Evolutionary conservation across 2,113 vertebrate species (phyloP).

Genomic region (Paratilapia polleni): DNA sequence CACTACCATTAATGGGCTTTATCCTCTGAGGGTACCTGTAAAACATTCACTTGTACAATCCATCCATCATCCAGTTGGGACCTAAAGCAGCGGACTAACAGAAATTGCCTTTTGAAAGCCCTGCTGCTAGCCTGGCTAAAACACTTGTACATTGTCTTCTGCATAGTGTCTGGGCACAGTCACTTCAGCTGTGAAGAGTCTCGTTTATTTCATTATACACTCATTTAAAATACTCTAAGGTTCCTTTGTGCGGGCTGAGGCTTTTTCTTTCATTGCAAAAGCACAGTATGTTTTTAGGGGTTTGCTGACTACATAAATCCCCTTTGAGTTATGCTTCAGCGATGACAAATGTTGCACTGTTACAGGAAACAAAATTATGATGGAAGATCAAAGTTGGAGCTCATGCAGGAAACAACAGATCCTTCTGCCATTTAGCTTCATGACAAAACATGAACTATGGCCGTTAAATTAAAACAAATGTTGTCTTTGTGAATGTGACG

Average conservation of each 20-base stretch:
- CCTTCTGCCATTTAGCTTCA: slow-evolving; percentile 22
- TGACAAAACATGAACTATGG: slow-evolving; percentile 18
- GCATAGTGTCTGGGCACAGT: background rate
- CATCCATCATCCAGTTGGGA: background rate
- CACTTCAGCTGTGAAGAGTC: background rate
- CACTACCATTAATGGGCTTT: background rate
- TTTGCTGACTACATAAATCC: slow-evolving; percentile 39
- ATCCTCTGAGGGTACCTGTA: background rate
- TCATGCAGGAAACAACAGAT: slow-evolving; percentile 13
- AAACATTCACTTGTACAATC: background rate
- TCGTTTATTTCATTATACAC: background rate
- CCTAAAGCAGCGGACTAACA: background rate
- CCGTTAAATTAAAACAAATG: slow-evolving; percentile 35
- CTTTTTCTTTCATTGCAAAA: background rate
- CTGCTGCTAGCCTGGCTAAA: background rate
- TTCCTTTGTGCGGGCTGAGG: background rate
- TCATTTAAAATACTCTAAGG: background rate
- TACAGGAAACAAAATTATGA: slow-evolving; percentile 36
- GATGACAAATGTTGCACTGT: slow-evolving; percentile 45
- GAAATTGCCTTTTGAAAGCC: background rate
- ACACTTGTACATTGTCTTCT: background rate
- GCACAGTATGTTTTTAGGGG: background rate
- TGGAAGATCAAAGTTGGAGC: slow-evolving; percentile 39
- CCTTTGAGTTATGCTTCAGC: slow-evolving; percentile 34
- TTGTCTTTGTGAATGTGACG: slow-evolving; percentile 9